Conservation (phyloP, 2,113 vertebrate genomes). For the Nyctibius bracteatus region DNA sequence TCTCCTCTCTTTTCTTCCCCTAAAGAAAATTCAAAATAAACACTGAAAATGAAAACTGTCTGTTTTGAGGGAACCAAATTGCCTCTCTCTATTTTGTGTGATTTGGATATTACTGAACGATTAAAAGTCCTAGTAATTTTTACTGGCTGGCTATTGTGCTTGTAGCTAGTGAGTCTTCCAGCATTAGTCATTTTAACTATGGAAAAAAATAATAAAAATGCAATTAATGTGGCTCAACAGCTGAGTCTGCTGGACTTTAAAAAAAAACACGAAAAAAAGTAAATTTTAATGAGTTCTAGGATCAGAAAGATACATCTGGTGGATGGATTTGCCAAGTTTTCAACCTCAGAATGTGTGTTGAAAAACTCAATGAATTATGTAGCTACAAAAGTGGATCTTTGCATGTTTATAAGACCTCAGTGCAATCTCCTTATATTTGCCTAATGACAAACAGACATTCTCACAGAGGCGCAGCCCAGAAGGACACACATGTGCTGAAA, state of each 20-base stretch:
- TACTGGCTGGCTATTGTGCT: constrained; percentile 29
- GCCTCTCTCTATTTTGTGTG: constrained; percentile 31
- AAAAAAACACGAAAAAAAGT: not conserved
- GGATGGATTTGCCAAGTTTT: constrained; percentile 57
- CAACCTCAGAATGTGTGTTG: constrained; percentile 58
- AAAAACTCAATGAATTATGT: constrained; percentile 60
- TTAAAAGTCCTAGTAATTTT: constrained; percentile 37
- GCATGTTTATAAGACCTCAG: constrained; percentile 60
- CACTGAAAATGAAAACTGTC: constrained; percentile 5
- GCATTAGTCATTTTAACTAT: constrained; percentile 47
- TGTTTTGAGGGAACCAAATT: constrained; percentile 44
- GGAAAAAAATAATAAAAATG: constrained; percentile 56
- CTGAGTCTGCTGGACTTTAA: constrained; percentile 43
- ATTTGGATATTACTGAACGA: constrained; percentile 32
- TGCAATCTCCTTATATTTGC: constrained; percentile 47
- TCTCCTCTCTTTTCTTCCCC: not conserved
- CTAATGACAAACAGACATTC: constrained; percentile 53
- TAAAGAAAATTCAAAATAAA: constrained; percentile 42
- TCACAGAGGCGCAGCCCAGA: not conserved
- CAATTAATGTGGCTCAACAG: constrained; percentile 57
- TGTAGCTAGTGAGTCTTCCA: constrained; percentile 19
- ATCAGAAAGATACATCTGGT: constrained; percentile 65
- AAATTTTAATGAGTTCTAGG: constrained; percentile 65
- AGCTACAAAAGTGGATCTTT: constrained; percentile 53
- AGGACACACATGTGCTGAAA: not conserved